Base-by-base conservation (phyloP, 2,113 vertebrate species). In the Melanotaenia duboulayi region DNA sequence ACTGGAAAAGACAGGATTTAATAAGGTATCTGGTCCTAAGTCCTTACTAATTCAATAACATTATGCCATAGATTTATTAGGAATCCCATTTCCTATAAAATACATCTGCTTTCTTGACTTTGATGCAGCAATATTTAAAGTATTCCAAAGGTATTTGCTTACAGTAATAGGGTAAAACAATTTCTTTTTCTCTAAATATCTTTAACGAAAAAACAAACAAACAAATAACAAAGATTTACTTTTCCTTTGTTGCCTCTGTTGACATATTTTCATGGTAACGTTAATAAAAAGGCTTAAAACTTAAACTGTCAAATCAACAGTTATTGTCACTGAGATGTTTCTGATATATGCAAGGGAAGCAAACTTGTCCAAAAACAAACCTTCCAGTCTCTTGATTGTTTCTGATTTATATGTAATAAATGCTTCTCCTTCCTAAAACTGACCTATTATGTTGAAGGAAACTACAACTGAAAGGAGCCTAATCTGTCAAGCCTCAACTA, bases 21-120 rank as follows among this genome's bases (percentile, higher is more conserved):
- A 87, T 85, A 70, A 44, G 70, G 59, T 83, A 83, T 87, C 79
- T 85, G 74, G 14, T 72, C 73, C 76, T 90, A 87, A 92, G 81
- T 85, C 85, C 76, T 63, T n/a, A 76, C 90, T 92, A 91, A 92
- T 93, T 93, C 91, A 91, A 90, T 89, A 91, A 91, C 85, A 91
- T 87, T 85, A 88, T 90, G 86, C 85, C 66, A 46, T 50, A 82
- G 80, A 89, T 91, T 89, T 87, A 91, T 89, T 80, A 82, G 82
- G 76, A 78, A 75, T 85, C 76, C 71, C 58, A 86, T 83, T 87
- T 88, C 65, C 67, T 66, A 68, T 80, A 83, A 90, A n/a, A 89
- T 82, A 89, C 86, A 78, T 89, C 68, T 80, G 80, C 49, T 52
- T 17, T 4, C 65, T 67, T 61, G 57, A 60, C 58, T 90, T 80